Conservation (phyloP, 30 jellyfish, hydroid and myxozoan species). For the Pelagia noctiluca region DNA sequence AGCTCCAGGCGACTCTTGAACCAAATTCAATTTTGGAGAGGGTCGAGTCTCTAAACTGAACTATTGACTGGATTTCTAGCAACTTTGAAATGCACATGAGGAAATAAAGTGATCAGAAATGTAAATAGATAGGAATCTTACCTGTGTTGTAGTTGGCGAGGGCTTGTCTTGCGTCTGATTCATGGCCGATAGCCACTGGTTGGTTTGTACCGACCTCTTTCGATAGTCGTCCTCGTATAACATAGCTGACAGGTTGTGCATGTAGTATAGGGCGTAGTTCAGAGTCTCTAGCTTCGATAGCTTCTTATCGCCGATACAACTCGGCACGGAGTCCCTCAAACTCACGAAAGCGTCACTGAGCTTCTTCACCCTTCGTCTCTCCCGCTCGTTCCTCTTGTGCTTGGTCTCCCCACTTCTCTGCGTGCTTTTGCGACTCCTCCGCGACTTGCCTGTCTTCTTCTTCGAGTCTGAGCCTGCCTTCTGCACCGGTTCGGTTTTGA, state of each 20-base stretch:
- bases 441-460: slow-evolving; percentile 42
- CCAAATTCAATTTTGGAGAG: too few relatives aligned
- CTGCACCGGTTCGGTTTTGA: not conserved
- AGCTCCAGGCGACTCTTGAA: too few relatives aligned
- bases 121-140: not conserved
- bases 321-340: slow-evolving; percentile 78
- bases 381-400: slow-evolving; percentile 81
- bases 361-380: slow-evolving; percentile 74
- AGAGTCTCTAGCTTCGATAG: slow-evolving; percentile 75
- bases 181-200: slow-evolving; percentile 62
- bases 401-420: slow-evolving; percentile 76
- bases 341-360: slow-evolving; percentile 78
- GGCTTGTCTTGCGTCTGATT: slow-evolving; percentile 36
- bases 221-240: slow-evolving; percentile 57
- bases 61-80: too few relatives aligned
- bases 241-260: slow-evolving; percentile 37
- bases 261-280: slow-evolving; percentile 74
- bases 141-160: slow-evolving; percentile 32
- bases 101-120: not conserved
- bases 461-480: too few relatives aligned
- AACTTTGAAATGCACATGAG: too few relatives aligned
- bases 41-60: too few relatives aligned
- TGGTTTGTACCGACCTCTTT: slow-evolving; percentile 41
- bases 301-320: slow-evolving; percentile 70
- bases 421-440: slow-evolving; percentile 51